phyloP scores from a whole-genome alignment of 2,113 vertebrate genomes.

The Rhabdornis inornatus region DNA sequence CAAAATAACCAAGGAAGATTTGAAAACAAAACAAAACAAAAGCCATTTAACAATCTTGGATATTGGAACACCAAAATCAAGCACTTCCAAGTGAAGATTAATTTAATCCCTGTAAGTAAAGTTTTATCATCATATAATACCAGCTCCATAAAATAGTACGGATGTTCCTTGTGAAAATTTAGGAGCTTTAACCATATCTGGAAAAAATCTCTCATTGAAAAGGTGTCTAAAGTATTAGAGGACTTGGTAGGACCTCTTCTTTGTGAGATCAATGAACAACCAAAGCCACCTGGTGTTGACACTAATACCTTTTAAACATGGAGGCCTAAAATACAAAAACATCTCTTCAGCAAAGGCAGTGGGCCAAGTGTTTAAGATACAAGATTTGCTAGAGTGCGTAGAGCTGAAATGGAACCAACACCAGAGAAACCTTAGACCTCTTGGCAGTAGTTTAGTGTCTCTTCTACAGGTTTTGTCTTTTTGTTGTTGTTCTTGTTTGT shows the following conservation, averaged over 20 bases:
- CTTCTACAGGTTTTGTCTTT: neutral
- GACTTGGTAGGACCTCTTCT: neutral
- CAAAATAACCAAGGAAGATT: neutral
- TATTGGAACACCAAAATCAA: neutral
- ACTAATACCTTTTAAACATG: neutral
- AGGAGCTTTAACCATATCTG: neutral
- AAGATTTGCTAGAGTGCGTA: neutral
- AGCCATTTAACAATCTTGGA: neutral
- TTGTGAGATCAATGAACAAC: neutral
- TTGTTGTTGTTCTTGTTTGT: neutral
- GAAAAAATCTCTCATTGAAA: neutral
- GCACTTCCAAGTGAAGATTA: neutral
- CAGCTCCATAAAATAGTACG: neutral
- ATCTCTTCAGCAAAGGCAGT: neutral
- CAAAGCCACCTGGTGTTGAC: neutral
- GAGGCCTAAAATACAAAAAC: neutral
- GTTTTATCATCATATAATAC: neutral
- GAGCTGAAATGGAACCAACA: neutral
- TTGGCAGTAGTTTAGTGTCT: neutral
- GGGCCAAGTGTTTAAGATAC: neutral
- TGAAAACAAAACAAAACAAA: neutral
- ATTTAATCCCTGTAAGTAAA: neutral
- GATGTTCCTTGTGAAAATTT: neutral
- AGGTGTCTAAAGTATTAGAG: neutral
- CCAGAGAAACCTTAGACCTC: neutral